Evolutionary conservation across 2,113 vertebrate genomes (phyloP).

Genomic region (Machaerirhynchus nigripectus): DNA sequence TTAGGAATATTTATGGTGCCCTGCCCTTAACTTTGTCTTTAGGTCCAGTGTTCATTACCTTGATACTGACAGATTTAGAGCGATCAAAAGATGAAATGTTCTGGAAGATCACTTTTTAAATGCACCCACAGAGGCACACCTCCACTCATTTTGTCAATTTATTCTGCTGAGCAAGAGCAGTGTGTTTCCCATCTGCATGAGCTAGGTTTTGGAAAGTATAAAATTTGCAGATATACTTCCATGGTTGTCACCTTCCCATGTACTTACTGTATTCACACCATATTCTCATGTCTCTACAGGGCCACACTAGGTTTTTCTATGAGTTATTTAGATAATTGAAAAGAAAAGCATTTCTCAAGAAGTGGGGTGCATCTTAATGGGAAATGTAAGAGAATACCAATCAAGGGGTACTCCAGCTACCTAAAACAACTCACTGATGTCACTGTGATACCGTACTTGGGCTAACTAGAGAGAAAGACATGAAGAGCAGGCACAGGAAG

Average conservation of each 20-base stretch:
- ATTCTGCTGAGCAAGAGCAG: neutral
- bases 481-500: neutral
- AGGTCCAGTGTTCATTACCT: neutral
- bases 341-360: neutral
- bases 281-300: neutral
- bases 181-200: neutral
- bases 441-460: neutral
- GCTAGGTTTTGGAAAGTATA: neutral
- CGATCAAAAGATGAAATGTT: neutral
- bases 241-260: neutral
- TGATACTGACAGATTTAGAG: neutral
- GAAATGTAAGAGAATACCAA: neutral
- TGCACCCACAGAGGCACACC: neutral
- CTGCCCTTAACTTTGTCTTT: neutral
- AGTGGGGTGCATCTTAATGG: neutral
- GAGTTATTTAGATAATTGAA: neutral
- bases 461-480: neutral
- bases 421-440: neutral
- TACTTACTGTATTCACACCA: neutral
- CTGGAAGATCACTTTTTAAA: neutral
- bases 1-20: neutral
- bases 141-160: neutral
- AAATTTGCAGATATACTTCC: neutral
- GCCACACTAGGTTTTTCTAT: neutral
- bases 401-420: neutral